phyloP scores from a whole-genome alignment of 1,140 invertebrate species.

The Rhagoletis zephyria region DNA sequence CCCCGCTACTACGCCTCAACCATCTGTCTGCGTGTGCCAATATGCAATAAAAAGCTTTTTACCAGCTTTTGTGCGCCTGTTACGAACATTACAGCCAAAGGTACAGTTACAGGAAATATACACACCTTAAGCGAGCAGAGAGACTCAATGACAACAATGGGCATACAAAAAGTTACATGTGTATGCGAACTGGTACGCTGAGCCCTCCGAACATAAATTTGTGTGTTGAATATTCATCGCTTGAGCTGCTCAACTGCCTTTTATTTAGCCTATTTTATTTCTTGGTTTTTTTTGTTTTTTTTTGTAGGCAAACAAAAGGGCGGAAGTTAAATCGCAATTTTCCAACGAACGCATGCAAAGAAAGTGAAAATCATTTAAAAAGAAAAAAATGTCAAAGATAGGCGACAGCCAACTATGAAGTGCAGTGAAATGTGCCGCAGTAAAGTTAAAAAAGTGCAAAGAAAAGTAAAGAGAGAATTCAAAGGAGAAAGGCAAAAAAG shows the following conservation, averaged over 20 bases:
- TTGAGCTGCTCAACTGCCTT: neutral
- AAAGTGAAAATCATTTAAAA: neutral
- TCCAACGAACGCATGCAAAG: neutral
- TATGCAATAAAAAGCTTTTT: neutral
- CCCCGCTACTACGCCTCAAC: no score
- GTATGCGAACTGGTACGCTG: neutral
- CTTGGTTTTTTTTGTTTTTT: neutral
- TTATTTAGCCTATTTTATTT: no score
- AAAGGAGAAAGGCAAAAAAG: neutral
- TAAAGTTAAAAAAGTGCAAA: no score
- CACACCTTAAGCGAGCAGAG: neutral
- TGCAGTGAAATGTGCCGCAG: no score
- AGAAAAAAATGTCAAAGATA: neutral
- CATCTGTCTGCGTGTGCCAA: no score
- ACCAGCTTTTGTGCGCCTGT: constrained; percentile 1
- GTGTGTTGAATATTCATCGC: neutral
- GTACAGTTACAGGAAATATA: neutral
- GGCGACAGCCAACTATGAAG: no score
- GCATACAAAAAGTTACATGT: neutral
- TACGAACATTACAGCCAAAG: neutral
- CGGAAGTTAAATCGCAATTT: constrained; percentile 38
- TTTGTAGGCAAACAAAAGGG: constrained; percentile 15
- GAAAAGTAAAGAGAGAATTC: neutral
- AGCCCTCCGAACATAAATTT: neutral
- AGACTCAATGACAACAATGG: neutral